phyloP scores from a whole-genome alignment of 2,113 vertebrate genomes.

The Panthera tigris region DNA sequence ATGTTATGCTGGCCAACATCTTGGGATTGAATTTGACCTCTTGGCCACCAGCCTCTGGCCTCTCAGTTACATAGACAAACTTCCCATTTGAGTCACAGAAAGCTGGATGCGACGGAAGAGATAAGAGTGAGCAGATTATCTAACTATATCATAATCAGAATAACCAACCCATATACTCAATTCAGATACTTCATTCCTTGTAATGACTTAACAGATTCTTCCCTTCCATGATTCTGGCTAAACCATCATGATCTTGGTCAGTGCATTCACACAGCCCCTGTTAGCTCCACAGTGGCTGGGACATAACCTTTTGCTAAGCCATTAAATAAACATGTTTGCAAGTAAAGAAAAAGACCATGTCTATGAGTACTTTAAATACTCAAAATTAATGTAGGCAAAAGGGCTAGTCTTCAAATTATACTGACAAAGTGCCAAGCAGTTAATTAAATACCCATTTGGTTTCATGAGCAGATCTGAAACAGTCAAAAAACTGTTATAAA shows the following conservation, averaged over 20 bases:
- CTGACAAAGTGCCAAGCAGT: neutral
- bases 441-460: slow-evolving; percentile 21
- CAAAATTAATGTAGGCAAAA: neutral
- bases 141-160: neutral
- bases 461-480: neutral
- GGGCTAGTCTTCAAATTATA: neutral
- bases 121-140: neutral
- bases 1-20: neutral
- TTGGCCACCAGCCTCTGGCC: neutral
- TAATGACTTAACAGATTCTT: neutral
- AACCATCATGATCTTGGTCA: neutral
- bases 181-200: neutral
- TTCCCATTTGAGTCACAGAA: neutral
- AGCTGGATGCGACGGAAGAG: neutral
- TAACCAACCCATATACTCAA: neutral
- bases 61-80: neutral
- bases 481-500: slow-evolving; percentile 49
- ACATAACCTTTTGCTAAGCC: neutral
- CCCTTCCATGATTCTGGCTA: accelerated
- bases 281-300: neutral
- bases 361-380: slow-evolving; percentile 8
- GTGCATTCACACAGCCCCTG: neutral
- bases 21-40: neutral
- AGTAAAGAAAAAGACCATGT: neutral
- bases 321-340: neutral